A percentile compares a stretch with the other conserved stretches of the same genome.
Evolutionary conservation across 2,113 vertebrate genomes (phyloP).

Genomic region (Plectropomus leopardus): DNA sequence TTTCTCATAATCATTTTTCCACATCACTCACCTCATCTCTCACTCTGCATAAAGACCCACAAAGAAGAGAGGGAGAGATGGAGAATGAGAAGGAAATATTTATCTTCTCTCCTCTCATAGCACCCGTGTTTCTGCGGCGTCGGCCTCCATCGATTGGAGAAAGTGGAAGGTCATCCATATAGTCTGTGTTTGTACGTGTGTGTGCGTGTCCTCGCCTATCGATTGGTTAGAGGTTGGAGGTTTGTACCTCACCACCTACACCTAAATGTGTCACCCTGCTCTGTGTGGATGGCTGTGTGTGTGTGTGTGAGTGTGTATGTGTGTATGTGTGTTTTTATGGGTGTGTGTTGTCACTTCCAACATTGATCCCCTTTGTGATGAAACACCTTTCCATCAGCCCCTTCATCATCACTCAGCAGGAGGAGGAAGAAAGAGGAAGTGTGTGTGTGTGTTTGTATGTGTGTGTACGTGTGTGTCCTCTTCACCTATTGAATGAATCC

Average conservation of each 20-base stretch:
- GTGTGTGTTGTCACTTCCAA: conserved; percentile 66
- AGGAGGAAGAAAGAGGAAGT: conserved; percentile 11
- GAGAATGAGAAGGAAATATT: conserved; percentile 49
- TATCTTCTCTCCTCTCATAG: conserved; percentile 48
- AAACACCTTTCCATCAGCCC: conserved; percentile 69
- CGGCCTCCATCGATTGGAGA: conserved; percentile 45
- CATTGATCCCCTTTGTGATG: conserved; percentile 73
- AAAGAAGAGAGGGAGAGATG: conserved; percentile 6
- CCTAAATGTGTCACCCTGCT: conserved; percentile 50
- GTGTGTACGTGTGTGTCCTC: conserved; percentile 1
- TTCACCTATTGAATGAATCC: conserved; percentile 10
- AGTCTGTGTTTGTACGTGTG: conserved; percentile 13
- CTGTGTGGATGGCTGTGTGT: conserved; percentile 21
- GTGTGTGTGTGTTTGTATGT: conserved; percentile 12
- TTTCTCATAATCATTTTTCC: background rate
- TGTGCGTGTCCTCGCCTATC: conserved; percentile 26
- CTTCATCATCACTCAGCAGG: conserved; percentile 67
- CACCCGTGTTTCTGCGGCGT: conserved; percentile 40
- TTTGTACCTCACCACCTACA: conserved; percentile 56
- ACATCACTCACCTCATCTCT: background rate
- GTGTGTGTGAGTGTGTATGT: conserved; percentile 6
- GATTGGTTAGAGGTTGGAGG: conserved; percentile 57
- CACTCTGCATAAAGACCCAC: background rate
- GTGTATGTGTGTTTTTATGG: conserved; percentile 8
- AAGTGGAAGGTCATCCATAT: conserved; percentile 64